Conservation (phyloP, 2,113 vertebrate genomes). For the Scomber scombrus region DNA sequence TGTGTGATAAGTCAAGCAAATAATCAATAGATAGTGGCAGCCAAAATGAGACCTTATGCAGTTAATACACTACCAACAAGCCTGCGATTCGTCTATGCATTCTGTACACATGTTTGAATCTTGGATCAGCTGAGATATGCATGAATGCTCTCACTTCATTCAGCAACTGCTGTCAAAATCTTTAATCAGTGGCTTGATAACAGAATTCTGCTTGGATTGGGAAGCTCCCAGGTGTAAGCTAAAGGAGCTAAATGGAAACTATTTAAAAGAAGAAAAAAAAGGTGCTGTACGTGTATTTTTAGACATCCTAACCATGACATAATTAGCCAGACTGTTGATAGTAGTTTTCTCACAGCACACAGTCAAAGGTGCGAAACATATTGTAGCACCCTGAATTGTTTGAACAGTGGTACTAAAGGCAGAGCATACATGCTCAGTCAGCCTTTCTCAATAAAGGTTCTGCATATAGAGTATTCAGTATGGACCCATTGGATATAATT, state of each 20-base stretch:
- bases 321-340: constrained; percentile 6
- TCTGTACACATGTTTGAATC: constrained; percentile 9
- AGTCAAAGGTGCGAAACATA: constrained; percentile 4
- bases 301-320: constrained; percentile 13
- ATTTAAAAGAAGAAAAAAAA: background rate
- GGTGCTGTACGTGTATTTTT: constrained; percentile 27
- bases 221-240: constrained; percentile 28
- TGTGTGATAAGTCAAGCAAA: background rate
- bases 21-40: background rate
- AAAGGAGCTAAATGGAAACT: constrained; percentile 25
- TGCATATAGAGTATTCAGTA: background rate
- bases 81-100: background rate
- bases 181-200: constrained; percentile 46
- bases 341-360: constrained; percentile 10
- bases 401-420: constrained; percentile 13
- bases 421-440: background rate
- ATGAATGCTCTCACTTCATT: constrained; percentile 10
- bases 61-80: background rate
- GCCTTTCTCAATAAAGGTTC: background rate
- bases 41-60: background rate
- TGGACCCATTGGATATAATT: background rate
- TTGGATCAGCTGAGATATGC: constrained; percentile 1
- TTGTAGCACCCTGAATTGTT: constrained; percentile 22
- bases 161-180: constrained; percentile 40
- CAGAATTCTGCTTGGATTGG: constrained; percentile 15